A percentile compares a stretch with the other conserved stretches of the same genome.
Conservation (phyloP, 2,113 vertebrate genomes). For the Dendrocopos noguchii region DNA sequence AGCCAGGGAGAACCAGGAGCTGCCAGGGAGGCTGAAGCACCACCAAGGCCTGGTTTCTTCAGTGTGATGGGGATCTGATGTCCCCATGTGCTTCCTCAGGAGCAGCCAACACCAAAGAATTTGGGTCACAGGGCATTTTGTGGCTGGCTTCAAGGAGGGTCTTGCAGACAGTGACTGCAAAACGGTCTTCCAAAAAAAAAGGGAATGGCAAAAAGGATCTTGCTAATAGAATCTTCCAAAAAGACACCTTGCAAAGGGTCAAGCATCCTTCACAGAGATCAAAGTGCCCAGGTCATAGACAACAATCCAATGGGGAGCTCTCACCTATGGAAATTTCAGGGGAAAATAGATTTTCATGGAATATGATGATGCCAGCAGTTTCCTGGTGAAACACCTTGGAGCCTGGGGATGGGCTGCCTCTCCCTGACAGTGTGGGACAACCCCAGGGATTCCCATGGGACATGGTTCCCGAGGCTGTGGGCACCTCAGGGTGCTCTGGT, state of each 20-base stretch:
- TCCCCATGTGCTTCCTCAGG: accelerated
- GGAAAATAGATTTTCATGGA: not conserved
- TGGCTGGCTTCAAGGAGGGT: accelerated
- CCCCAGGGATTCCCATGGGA: accelerated
- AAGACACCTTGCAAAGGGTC: not conserved
- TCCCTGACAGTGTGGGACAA: not conserved
- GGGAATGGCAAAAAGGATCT: too few relatives aligned
- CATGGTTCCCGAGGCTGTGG: accelerated
- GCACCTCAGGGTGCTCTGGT: not conserved
- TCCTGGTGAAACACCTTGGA: not conserved
- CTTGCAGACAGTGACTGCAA: not conserved
- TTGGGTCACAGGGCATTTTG: not conserved
- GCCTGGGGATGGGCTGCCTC: not conserved
- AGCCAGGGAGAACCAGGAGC: not conserved
- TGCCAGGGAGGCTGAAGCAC: not conserved
- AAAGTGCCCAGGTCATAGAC: accelerated
- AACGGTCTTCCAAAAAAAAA: not conserved
- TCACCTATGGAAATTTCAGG: accelerated
- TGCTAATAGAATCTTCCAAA: not conserved
- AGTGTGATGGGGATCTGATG: not conserved
- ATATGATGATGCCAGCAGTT: accelerated
- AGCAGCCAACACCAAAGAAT: not conserved
- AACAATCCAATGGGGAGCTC: accelerated
- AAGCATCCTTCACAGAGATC: not conserved
- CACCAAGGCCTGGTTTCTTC: not conserved